Percentiles rank a stretch among this genome's conserved stretches.
Evolutionary conservation across 1,140 invertebrate genomes (phyloP).

Genomic region (Anastrepha obliqua): DNA sequence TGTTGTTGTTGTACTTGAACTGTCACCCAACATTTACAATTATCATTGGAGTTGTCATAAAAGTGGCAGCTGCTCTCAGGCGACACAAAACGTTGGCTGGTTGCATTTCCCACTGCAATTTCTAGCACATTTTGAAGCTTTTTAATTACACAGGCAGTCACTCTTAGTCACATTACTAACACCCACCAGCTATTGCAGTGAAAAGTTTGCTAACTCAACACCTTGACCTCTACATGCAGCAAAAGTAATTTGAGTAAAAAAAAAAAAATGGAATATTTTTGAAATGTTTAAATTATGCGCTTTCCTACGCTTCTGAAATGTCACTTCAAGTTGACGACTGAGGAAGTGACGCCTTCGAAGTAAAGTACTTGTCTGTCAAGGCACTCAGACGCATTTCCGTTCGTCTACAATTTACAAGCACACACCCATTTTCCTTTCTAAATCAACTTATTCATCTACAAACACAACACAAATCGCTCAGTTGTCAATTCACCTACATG

Average conservation of each 20-base stretch:
- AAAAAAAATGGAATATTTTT: neutral
- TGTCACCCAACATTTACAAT: neutral
- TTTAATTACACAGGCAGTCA: neutral
- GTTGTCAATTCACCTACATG: too few relatives aligned
- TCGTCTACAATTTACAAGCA: neutral
- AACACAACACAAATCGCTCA: too few relatives aligned
- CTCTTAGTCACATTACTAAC: neutral
- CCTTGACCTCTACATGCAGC: neutral
- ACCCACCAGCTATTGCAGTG: neutral
- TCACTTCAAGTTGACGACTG: neutral
- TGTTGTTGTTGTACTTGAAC: neutral
- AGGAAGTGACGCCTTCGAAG: neutral
- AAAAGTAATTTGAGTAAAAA: neutral
- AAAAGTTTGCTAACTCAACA: neutral
- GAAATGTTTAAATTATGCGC: neutral
- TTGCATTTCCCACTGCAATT: neutral
- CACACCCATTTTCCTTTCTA: neutral
- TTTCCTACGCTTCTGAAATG: neutral
- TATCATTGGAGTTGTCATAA: neutral
- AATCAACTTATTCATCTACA: neutral
- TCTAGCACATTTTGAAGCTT: neutral
- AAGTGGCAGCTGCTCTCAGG: neutral
- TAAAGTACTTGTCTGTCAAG: neutral
- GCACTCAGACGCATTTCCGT: neutral
- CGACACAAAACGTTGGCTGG: neutral